Base-by-base conservation (phyloP, 2,888 invertebrate genomes). In the Leucania comma region DNA sequence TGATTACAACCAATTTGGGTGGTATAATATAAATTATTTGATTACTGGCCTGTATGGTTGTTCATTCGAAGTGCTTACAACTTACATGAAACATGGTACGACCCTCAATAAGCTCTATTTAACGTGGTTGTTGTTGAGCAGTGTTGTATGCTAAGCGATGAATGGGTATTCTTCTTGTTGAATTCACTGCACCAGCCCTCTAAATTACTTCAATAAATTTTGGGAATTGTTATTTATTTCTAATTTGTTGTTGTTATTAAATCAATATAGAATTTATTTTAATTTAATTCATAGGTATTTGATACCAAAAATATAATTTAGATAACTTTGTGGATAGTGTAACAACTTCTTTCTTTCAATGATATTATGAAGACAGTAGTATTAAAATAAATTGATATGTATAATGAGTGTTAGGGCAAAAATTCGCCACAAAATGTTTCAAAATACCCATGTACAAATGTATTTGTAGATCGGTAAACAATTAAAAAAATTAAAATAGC, bases 381-480 rank as follows among this genome's bases (percentile, higher is more conserved):
- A 75, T 79, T 87, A 86, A 83, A 81, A 88, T 87, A 86, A 88
- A 88, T 89, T 85, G 83, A 89, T 85, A 90, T 90, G 88, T 92
- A 89, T 91, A 87, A 91, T 94, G 91, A 91, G 89, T 94, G 93
- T 94, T 95, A 93, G 94, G 93, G 93, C 93, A 89, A 87, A 88
- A 84, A 81, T 82, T 89, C 84, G 92, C 92, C 92, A 90, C 81
- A 89, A 87, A 89, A 90, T 92, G 90, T 94, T 94, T 92, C 78
- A 90, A 90, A 91, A 89, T 93, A 93, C 89, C 90, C 83, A 84
- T 94, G 92, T 94, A 94, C 94, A 94, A 93, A 93, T 90, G 91
- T 93, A 93, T 93, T 94, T 94, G 93, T 95, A 94, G 94, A 91
- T 91, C 91, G 91, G 91, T 92, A 90, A 92, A 90, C 82, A 87